A percentile compares a stretch with the other conserved stretches of the same genome.
phyloP scores from a whole-genome alignment of 2,888 invertebrate species.

The Drosophila setosimentum region DNA sequence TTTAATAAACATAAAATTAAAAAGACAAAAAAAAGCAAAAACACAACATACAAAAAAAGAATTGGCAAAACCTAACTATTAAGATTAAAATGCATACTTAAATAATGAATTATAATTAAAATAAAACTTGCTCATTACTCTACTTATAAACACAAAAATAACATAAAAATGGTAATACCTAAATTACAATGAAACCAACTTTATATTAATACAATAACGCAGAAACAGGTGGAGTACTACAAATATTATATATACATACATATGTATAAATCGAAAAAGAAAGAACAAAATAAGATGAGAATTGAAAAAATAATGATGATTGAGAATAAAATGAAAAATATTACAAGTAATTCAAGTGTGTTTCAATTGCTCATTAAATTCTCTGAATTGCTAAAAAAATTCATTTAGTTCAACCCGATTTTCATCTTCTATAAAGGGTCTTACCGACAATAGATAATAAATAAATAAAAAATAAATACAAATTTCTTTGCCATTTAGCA shows the following conservation, averaged over 20 bases:
- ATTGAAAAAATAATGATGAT: conserved; percentile 45
- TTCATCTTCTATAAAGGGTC: neutral
- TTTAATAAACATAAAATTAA: conserved; percentile 47
- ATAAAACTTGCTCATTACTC: conserved; percentile 78
- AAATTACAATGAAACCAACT: conserved; percentile 66
- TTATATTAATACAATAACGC: conserved; percentile 57
- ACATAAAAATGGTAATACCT: conserved; percentile 71
- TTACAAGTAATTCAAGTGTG: conserved; percentile 42
- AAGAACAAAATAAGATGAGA: conserved; percentile 36
- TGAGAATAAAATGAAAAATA: conserved; percentile 72
- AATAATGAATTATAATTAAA: conserved; percentile 70
- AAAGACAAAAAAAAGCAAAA: conserved; percentile 19
- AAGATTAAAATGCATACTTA: conserved; percentile 69
- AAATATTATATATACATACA: conserved; percentile 56
- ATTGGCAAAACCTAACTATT: conserved; percentile 57
- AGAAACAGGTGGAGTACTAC: conserved; percentile 59
- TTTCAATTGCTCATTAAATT: neutral
- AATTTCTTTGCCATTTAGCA: neutral
- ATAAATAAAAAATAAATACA: too few relatives aligned
- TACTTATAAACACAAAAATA: conserved; percentile 66
- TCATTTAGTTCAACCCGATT: neutral
- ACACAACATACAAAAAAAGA: conserved; percentile 7
- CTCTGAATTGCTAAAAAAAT: neutral
- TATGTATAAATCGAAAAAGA: conserved; percentile 38
- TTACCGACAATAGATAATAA: too few relatives aligned